Percentiles rank a stretch among this genome's conserved stretches.
Conservation (phyloP, 2,888 invertebrate species). For the Meliscaeva auricollis region DNA sequence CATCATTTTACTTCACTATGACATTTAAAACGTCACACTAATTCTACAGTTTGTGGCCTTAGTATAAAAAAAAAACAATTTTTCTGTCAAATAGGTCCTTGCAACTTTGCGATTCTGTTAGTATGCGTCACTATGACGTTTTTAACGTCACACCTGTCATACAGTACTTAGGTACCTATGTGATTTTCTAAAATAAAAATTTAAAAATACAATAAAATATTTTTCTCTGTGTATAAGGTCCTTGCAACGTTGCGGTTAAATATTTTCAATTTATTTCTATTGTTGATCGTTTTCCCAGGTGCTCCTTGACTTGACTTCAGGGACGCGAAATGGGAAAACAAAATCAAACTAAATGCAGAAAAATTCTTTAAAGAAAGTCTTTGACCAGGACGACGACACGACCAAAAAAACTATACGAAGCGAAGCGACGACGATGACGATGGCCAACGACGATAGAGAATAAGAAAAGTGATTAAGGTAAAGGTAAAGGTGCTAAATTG, state of each 20-base stretch:
- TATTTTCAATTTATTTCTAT: conserved; percentile 73
- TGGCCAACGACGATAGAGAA: neutral
- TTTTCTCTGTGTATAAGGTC: conserved; percentile 23
- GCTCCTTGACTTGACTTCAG: conserved; percentile 62
- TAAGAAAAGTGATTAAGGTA: conserved; percentile 71
- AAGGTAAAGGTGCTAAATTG: conserved; percentile 75
- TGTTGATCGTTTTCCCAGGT: conserved; percentile 72
- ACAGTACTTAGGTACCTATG: no score
- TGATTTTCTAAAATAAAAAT: no score
- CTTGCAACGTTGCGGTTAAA: conserved; percentile 68
- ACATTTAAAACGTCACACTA: no score
- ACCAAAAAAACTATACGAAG: no score
- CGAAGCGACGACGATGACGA: neutral
- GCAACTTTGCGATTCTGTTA: no score
- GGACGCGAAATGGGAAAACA: conserved; percentile 38
- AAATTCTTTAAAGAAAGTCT: conserved; percentile 40
- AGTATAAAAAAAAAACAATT: no score
- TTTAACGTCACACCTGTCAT: no score
- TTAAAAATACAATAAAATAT: neutral
- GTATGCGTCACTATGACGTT: no score
- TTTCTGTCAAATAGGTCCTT: no score
- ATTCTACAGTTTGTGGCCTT: no score
- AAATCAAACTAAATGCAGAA: conserved; percentile 12
- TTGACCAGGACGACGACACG: neutral
- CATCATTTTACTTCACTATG: no score